Conservation (phyloP, 2,113 vertebrate genomes). For the Gasterosteus aculeatus region DNA sequence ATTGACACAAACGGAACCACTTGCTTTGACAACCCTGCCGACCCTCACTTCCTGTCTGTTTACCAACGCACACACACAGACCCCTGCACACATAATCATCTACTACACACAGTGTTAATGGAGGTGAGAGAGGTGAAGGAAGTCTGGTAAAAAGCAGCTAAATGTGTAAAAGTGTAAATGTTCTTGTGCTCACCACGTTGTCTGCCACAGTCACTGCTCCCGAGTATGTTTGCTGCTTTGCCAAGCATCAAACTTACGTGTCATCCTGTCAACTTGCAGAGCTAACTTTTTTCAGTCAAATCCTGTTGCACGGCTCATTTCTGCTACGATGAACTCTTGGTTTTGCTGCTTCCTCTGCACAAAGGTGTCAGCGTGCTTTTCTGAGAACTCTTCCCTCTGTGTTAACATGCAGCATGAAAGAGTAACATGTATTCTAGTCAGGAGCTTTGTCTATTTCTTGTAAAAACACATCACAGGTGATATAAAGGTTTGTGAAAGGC, state of each 20-base stretch:
- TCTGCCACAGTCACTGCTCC: conserved; percentile 34
- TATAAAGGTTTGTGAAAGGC: not conserved
- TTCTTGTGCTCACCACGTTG: conserved; percentile 43
- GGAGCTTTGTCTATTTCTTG: conserved; percentile 6
- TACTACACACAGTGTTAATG: not conserved
- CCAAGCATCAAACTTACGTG: not conserved
- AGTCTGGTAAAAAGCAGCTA: not conserved
- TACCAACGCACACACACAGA: not conserved
- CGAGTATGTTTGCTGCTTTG: conserved; percentile 18
- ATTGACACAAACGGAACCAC: conserved; percentile 21
- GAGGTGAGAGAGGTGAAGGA: not conserved
- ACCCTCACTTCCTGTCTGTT: conserved; percentile 70
- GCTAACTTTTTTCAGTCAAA: conserved; percentile 54
- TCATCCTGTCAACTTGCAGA: conserved; percentile 41
- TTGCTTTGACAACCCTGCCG: conserved; percentile 37
- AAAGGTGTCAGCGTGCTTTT: conserved; percentile 63
- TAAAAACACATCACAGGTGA: not conserved
- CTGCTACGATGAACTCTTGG: conserved; percentile 61
- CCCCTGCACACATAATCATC: not conserved
- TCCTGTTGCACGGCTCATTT: conserved; percentile 63
- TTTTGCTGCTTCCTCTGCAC: conserved; percentile 56
- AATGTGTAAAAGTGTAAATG: not conserved
- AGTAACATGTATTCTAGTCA: conserved; percentile 14
- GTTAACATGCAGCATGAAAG: not conserved
- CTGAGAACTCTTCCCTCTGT: conserved; percentile 56